These are phyloP conservation scores for Trichogramma evanescens DNA, from an alignment of 2,888 invertebrate species.

Conservation along the genomic window DNA sequence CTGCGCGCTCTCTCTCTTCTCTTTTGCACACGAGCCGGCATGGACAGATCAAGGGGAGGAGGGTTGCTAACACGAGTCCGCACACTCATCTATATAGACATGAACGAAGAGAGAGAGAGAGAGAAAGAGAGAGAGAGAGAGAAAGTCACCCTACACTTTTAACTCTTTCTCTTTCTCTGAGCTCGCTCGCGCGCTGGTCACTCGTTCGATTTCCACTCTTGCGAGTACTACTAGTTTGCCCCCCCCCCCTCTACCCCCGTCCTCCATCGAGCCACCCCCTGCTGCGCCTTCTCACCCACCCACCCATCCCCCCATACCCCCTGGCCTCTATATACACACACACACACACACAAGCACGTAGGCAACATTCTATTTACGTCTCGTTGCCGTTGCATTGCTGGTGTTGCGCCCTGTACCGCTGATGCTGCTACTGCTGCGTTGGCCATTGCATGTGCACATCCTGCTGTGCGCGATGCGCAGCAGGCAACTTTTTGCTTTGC, in stretches of 20 bases:
- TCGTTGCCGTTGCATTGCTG: not conserved
- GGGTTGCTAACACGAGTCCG: slow-evolving; percentile 45
- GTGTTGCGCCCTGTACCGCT: no score
- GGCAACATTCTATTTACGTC: not conserved
- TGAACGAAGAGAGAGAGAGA: no score
- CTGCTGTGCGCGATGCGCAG: no score
- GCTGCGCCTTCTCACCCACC: no score
- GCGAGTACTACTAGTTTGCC: no score
- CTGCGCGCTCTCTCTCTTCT: slow-evolving; percentile 20
- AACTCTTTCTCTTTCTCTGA: slow-evolving; percentile 14
- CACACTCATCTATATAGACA: slow-evolving; percentile 25
- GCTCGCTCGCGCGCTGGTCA: not conserved
- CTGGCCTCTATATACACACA: no score
- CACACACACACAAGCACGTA: not conserved
- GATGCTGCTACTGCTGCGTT: no score
- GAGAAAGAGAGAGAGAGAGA: not conserved
- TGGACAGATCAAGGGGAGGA: slow-evolving; percentile 44
- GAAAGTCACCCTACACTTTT: not conserved
- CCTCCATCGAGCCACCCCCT: not conserved
- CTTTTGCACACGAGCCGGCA: slow-evolving; percentile 31
- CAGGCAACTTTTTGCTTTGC: no score
- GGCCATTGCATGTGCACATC: no score
- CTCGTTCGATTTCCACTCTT: not conserved
- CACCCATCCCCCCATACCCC: no score
- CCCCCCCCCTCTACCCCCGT: slow-evolving; percentile 1